Conservation (phyloP, 2,797 vertebrate genomes). For the Mormyrus proboscirostris region DNA sequence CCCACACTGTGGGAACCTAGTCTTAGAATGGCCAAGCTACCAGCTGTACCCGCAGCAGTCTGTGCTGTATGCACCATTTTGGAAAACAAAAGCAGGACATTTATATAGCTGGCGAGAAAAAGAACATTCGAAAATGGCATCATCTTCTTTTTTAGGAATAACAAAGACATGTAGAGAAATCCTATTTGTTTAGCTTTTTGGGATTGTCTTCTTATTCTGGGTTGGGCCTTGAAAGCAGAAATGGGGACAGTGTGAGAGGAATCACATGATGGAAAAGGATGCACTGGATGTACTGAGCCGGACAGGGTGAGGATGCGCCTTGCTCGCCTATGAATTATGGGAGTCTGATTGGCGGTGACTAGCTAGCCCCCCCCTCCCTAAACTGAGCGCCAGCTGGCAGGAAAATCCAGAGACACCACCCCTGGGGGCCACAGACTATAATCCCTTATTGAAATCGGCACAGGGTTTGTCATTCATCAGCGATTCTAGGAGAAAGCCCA, state of each 20-base stretch:
- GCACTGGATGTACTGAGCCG: not conserved
- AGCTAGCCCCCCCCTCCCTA: not conserved
- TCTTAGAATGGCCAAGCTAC: not conserved
- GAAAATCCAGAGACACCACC: not conserved
- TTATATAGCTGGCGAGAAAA: not conserved
- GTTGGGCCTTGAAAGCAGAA: constrained; percentile 32
- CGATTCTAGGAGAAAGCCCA: not conserved
- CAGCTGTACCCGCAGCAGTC: not conserved
- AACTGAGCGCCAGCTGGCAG: not conserved
- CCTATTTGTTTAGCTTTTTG: not conserved
- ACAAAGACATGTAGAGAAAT: not conserved
- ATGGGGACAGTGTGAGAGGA: constrained; percentile 19
- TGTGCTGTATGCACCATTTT: not conserved
- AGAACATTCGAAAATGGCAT: not conserved
- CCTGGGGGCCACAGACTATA: not conserved
- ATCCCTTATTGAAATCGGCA: not conserved
- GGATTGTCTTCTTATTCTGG: constrained; percentile 18
- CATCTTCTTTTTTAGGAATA: not conserved
- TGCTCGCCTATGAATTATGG: not conserved
- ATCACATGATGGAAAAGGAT: constrained; percentile 22
- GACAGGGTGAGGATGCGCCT: constrained; percentile 11
- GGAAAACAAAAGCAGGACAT: not conserved
- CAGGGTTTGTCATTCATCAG: not conserved
- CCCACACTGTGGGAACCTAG: not conserved
- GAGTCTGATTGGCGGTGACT: not conserved